Evolutionary conservation across 30 jellyfish, hydroid and myxozoan species (phyloP).

Genomic region (Mastigias papua): DNA sequence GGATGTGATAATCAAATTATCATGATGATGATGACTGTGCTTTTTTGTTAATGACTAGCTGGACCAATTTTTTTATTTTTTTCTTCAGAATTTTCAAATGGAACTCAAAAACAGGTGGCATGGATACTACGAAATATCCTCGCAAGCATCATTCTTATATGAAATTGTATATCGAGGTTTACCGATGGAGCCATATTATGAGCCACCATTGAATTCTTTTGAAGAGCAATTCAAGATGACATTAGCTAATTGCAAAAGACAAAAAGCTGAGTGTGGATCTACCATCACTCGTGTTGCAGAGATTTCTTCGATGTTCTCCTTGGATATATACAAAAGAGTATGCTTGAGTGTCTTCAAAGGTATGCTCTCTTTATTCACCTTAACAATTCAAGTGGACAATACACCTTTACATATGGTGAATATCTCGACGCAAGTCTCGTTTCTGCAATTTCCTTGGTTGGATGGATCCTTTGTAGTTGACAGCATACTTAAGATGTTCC

Average conservation of each 20-base stretch:
- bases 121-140: constrained; percentile 58
- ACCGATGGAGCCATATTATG: constrained; percentile 47
- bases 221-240: constrained; percentile 56
- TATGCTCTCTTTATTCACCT: not conserved
- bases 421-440: too few species aligned
- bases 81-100: constrained; percentile 16
- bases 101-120: constrained; percentile 42
- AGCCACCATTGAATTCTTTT: constrained; percentile 53
- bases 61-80: not conserved
- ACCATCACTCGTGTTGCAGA: constrained; percentile 73
- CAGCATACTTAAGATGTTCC: too few species aligned
- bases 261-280: constrained; percentile 59
- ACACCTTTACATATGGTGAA: too few species aligned
- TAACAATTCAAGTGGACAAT: too few species aligned
- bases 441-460: too few species aligned
- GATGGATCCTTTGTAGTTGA: too few species aligned
- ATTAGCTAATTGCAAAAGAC: constrained; percentile 40
- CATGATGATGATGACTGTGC: too few species aligned
- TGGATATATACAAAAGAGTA: constrained; percentile 56
- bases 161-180: constrained; percentile 18
- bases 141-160: constrained; percentile 43
- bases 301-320: constrained; percentile 34
- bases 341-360: constrained; percentile 69
- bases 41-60: not conserved
- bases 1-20: too few species aligned